A percentile compares a stretch with the other conserved stretches of the same genome.
These are phyloP conservation scores for Climacteris rufus DNA, from an alignment of 2,113 vertebrate genomes.

Conservation along the genomic window DNA sequence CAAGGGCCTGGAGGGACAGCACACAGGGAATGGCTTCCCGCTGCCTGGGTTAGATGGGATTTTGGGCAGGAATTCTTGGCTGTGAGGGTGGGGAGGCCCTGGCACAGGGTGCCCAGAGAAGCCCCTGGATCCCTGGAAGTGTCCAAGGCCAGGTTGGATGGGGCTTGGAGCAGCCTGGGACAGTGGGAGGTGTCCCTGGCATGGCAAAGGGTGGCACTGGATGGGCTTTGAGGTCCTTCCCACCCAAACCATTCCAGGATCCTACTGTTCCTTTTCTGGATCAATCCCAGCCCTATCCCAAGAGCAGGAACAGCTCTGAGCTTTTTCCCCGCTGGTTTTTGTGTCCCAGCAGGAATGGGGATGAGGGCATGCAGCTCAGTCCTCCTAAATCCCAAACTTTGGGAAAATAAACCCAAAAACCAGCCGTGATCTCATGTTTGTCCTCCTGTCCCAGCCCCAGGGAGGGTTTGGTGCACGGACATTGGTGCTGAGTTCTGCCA, in stretches of 20 bases:
- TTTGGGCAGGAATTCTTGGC: background rate
- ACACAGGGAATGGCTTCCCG: background rate
- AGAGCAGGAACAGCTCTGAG: background rate
- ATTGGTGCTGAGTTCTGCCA: background rate
- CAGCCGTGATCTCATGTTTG: rapidly evolving
- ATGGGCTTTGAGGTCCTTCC: background rate
- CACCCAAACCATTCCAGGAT: too few species aligned
- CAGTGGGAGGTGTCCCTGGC: background rate
- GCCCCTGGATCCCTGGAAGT: too few species aligned
- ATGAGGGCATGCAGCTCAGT: too few species aligned
- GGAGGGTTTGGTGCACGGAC: rapidly evolving
- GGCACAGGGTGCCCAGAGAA: background rate
- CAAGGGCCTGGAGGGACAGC: too few species aligned
- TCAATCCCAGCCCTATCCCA: background rate
- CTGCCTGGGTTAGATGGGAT: background rate
- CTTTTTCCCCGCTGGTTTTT: too few species aligned
- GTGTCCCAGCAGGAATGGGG: background rate
- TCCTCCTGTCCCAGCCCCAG: background rate
- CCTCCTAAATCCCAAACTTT: background rate
- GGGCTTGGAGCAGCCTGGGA: too few species aligned
- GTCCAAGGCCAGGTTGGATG: background rate
- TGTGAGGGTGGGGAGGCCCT: background rate
- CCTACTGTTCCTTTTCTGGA: too few species aligned
- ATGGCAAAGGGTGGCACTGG: background rate
- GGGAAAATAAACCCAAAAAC: background rate